Base-by-base conservation (phyloP, 1,140 invertebrate genomes). In the Himalopsyche phryganea region DNA sequence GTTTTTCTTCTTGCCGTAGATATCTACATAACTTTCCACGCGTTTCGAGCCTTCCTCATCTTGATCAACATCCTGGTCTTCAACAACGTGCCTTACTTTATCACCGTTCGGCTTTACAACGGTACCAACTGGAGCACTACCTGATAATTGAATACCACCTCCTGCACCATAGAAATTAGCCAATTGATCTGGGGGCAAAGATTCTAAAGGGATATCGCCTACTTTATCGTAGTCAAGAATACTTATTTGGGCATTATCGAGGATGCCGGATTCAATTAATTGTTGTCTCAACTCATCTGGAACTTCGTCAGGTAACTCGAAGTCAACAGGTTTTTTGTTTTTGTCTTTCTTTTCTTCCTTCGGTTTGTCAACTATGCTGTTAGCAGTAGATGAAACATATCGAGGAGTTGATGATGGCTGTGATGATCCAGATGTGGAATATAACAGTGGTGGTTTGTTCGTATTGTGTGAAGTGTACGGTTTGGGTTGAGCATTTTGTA, bases 161-260 rank as follows among this genome's bases (percentile, higher is more conserved):
- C 88, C 89, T 9, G 86, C 86, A 13, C 86, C 83, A 65, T 90
- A 91, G 68, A 92, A 90, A 68, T 91, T 90, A 15, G 88, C 88
- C 50, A 92, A 70, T 51, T 91, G 90, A 68, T 92, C 89, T 9
- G 90, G 89, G n/a, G 90, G 89, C 45, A 92, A 71, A 58, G 86
- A 89, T 61, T 91, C 89, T 41, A 92, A 78, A 6, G 89, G 83
- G 53, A 90, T 91, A 65, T 91, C 90, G n/a, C 90, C 90, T 28
- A 92, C 84, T 77, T 93, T 92, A 67, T 92, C 90, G 61, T 91
- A 91, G 71, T 92, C 88, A 28, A 91, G 73, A 18, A 92, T 83
- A 59, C 90, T 91, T 50, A 92, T 92, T 66, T 92, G 88, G 18
- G 90, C 90, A 67, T 92, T 91, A 60, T 88, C 86, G 36, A 92